Conservation (phyloP, 2,888 invertebrate species). For the Lapara coniferarum region DNA sequence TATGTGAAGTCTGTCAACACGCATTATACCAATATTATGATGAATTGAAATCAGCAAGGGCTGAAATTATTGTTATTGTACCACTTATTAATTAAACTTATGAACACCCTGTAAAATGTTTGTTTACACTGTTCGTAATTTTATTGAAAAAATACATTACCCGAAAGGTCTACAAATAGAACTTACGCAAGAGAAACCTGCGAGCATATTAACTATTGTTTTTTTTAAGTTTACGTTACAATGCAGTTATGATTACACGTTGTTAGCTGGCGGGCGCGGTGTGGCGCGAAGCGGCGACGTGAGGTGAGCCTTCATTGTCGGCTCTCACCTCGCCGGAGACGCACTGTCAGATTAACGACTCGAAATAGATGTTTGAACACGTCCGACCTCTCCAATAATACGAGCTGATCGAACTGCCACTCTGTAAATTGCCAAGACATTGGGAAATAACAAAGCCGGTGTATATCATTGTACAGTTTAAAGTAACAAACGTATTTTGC, state of each 20-base stretch:
- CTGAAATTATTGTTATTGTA: too few relatives aligned
- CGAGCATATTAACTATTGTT: slow-evolving; percentile 9
- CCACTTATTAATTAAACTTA: too few relatives aligned
- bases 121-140: too few relatives aligned
- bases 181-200: slow-evolving; percentile 12
- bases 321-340: slow-evolving; percentile 69
- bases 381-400: slow-evolving; percentile 82
- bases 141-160: too few relatives aligned
- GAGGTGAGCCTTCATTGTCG: slow-evolving; percentile 70
- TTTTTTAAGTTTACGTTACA: slow-evolving; percentile 23
- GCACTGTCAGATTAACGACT: slow-evolving; percentile 74
- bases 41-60: too few relatives aligned
- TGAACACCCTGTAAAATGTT: too few relatives aligned
- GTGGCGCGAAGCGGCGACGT: slow-evolving; percentile 65
- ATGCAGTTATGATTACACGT: slow-evolving; percentile 68
- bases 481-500: slow-evolving; percentile 50
- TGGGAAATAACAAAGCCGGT: slow-evolving; percentile 59
- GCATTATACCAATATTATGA: too few relatives aligned
- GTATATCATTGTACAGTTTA: slow-evolving; percentile 56
- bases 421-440: slow-evolving; percentile 78
- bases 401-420: slow-evolving; percentile 76
- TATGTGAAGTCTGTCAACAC: too few relatives aligned
- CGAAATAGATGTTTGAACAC: slow-evolving; percentile 83
- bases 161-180: background rate
- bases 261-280: slow-evolving; percentile 62